Conservation (phyloP, 2,888 invertebrate species). For the Lysandra coridon region DNA sequence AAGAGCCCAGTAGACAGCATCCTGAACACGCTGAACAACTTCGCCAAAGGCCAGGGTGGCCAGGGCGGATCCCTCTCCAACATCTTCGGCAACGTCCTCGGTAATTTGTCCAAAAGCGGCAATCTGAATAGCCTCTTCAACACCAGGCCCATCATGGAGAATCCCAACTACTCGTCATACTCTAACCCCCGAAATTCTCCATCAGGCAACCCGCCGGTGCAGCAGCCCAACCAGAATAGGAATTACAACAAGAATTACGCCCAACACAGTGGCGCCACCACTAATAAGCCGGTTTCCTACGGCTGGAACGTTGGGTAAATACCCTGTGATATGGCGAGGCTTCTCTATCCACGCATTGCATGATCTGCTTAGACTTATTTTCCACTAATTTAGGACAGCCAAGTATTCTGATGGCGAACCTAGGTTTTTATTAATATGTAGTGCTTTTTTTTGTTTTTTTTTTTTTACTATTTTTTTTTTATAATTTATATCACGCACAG, state of each 20-base stretch:
- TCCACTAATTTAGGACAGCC: conserved; percentile 17
- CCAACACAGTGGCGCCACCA: conserved; percentile 55
- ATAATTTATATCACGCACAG: not conserved
- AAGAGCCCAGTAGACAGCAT: conserved; percentile 41
- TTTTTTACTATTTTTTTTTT: not conserved
- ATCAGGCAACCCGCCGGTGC: conserved; percentile 65
- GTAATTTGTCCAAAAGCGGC: conserved; percentile 63
- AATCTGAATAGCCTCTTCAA: conserved; percentile 61
- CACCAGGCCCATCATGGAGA: conserved; percentile 72
- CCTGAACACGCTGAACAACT: conserved; percentile 41
- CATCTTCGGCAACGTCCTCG: conserved; percentile 66
- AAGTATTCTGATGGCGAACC: not conserved
- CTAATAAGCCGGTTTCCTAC: conserved; percentile 64
- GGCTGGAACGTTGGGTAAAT: conserved; percentile 78
- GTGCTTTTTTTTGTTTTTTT: not conserved
- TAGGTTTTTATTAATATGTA: not conserved
- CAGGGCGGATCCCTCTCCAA: conserved; percentile 53
- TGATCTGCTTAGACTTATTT: conserved; percentile 38
- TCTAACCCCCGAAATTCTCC: conserved; percentile 65
- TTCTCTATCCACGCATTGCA: conserved; percentile 49
- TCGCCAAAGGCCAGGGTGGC: conserved; percentile 41
- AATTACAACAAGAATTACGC: conserved; percentile 61
- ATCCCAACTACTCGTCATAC: conserved; percentile 68
- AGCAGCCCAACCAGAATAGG: conserved; percentile 58
- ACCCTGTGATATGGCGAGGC: conserved; percentile 46